These are phyloP conservation scores for Zonotrichia leucophrys DNA, from an alignment of 2,113 vertebrate species.

Conservation along the genomic window DNA sequence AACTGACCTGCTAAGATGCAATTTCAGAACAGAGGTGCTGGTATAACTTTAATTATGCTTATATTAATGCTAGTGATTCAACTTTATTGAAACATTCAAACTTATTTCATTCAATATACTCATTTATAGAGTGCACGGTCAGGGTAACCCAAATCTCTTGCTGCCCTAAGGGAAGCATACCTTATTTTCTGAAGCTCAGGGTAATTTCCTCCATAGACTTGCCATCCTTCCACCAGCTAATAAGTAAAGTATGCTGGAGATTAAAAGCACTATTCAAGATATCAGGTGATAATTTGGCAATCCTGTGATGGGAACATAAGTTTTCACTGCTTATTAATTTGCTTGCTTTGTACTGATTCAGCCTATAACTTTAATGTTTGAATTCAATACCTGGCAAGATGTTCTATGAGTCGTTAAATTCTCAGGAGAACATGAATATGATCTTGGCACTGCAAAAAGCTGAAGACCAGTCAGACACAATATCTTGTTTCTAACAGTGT, in stretches of 20 bases:
- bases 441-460: background rate
- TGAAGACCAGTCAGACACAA: background rate
- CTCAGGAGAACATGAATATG: background rate
- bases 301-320: background rate
- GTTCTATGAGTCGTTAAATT: background rate
- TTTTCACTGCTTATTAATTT: slow-evolving; percentile 29
- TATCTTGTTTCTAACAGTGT: background rate
- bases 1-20: background rate
- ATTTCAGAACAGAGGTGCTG: background rate
- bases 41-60: background rate
- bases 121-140: background rate
- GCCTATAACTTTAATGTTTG: background rate
- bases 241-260: slow-evolving; percentile 28
- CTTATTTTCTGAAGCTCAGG: slow-evolving; percentile 52
- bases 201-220: slow-evolving; percentile 24
- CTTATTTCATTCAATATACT: slow-evolving; percentile 2
- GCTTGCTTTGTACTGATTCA: background rate
- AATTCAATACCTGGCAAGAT: background rate
- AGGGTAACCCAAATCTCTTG: slow-evolving; percentile 16
- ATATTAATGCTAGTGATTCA: background rate
- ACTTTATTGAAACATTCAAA: background rate
- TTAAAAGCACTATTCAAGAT: slow-evolving; percentile 30
- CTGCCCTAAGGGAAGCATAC: slow-evolving; percentile 1
- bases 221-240: background rate
- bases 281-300: slow-evolving; percentile 53